phyloP scores from a whole-genome alignment of 2,888 invertebrate genomes.

The Aspidiotus rigidus region DNA sequence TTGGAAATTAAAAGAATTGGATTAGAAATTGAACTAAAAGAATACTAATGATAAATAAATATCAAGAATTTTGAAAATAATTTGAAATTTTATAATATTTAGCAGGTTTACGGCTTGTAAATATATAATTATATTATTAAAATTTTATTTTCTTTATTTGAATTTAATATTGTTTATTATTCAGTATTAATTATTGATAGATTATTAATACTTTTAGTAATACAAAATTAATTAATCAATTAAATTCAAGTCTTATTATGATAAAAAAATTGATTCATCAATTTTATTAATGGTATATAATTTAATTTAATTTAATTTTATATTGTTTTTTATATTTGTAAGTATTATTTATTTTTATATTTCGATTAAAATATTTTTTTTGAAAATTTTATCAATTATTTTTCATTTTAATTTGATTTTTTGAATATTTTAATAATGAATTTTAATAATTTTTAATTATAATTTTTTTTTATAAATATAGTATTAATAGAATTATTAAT shows the following conservation, averaged over 20 bases:
- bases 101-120: too few relatives aligned
- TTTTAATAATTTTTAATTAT: neutral
- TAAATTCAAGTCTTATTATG: neutral
- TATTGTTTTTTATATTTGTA: too few relatives aligned
- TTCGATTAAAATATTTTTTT: neutral
- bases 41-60: too few relatives aligned
- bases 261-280: neutral
- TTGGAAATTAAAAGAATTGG: too few relatives aligned
- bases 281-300: neutral
- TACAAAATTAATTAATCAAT: neutral
- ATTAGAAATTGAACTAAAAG: too few relatives aligned
- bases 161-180: neutral
- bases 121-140: too few relatives aligned
- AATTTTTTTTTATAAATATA: too few relatives aligned
- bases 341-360: neutral
- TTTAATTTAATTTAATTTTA: neutral
- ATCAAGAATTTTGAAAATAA: too few relatives aligned
- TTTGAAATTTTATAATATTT: too few relatives aligned
- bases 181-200: neutral
- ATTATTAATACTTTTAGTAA: neutral
- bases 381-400: neutral
- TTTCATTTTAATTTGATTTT: neutral
- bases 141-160: neutral
- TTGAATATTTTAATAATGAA: neutral
- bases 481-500: neutral